phyloP scores from a whole-genome alignment of 2,797 vertebrate species.

The Synanceia verrucosa region DNA sequence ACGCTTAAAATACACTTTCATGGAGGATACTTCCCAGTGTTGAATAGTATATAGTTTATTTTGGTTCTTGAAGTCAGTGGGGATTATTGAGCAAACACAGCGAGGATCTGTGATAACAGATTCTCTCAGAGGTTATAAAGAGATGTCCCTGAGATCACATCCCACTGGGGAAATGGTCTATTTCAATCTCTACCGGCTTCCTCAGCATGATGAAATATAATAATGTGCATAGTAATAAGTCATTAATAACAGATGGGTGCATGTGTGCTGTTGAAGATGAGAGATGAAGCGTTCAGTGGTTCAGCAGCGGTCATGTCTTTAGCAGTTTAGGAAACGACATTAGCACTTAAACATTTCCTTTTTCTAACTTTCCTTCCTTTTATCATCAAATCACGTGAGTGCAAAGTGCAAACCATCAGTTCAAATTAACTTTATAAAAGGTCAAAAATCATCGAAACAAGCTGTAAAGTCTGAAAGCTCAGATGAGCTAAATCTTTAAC shows the following conservation, averaged over 20 bases:
- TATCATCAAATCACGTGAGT: not conserved
- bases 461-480: not conserved
- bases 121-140: not conserved
- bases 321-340: conserved; percentile 1
- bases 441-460: not conserved
- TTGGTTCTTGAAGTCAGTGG: not conserved
- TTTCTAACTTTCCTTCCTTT: not conserved
- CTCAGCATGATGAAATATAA: no score
- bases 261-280: not conserved
- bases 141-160: conserved; percentile 5
- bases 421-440: not conserved
- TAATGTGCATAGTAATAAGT: no score
- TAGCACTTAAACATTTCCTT: not conserved
- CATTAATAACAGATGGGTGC: conserved; percentile 5
- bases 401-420: not conserved
- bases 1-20: not conserved
- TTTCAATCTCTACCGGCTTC: not conserved
- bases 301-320: not conserved
- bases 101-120: conserved; percentile 7
- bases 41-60: not conserved
- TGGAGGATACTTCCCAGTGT: not conserved
- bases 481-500: conserved; percentile 4
- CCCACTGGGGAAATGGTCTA: not conserved
- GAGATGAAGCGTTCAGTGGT: not conserved
- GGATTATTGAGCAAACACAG: conserved; percentile 8